These are phyloP conservation scores for Habroteleia sp. DNA, from an alignment of 2,888 invertebrate genomes.

Conservation along the genomic window DNA sequence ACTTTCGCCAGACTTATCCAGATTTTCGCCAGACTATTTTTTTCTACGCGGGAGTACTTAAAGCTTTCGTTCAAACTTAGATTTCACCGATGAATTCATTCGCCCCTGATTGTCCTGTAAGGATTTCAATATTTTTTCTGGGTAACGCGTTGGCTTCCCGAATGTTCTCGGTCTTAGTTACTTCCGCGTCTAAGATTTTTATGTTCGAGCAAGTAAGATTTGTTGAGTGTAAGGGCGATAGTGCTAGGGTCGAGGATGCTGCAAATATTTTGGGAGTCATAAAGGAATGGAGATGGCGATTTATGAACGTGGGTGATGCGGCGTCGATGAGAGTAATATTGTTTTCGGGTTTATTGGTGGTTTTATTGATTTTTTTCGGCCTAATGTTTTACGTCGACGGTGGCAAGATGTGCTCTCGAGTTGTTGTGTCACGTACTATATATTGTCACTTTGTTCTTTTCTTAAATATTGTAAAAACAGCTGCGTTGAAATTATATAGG, in stretches of 20 bases:
- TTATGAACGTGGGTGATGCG: constrained; percentile 19
- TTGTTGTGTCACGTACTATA: not conserved
- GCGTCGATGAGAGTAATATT: constrained; percentile 30
- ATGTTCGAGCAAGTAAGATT: constrained; percentile 46
- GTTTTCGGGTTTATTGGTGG: constrained; percentile 35
- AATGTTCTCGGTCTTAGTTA: constrained; percentile 25
- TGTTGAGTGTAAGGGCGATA: constrained; percentile 33
- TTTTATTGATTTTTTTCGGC: constrained; percentile 38
- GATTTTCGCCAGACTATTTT: too few relatives aligned
- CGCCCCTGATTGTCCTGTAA: constrained; percentile 24
- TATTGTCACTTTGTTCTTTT: too few relatives aligned
- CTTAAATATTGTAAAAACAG: constrained; percentile 14
- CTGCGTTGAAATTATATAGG: too few relatives aligned
- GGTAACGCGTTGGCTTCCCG: constrained; percentile 24
- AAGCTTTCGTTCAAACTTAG: constrained; percentile 25
- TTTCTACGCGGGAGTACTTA: too few relatives aligned
- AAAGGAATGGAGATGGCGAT: constrained; percentile 30
- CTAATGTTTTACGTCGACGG: constrained; percentile 1
- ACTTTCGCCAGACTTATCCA: too few relatives aligned
- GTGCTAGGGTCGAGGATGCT: constrained; percentile 3
- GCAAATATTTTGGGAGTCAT: constrained; percentile 48
- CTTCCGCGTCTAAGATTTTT: constrained; percentile 44
- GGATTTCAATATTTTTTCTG: constrained; percentile 29
- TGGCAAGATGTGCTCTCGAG: not conserved
- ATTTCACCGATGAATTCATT: constrained; percentile 55